Evolutionary conservation across 2,113 vertebrate species (phyloP), one percentile per base, ranked within the genome.

Genomic region (Nannobrachium achirus): DNA sequence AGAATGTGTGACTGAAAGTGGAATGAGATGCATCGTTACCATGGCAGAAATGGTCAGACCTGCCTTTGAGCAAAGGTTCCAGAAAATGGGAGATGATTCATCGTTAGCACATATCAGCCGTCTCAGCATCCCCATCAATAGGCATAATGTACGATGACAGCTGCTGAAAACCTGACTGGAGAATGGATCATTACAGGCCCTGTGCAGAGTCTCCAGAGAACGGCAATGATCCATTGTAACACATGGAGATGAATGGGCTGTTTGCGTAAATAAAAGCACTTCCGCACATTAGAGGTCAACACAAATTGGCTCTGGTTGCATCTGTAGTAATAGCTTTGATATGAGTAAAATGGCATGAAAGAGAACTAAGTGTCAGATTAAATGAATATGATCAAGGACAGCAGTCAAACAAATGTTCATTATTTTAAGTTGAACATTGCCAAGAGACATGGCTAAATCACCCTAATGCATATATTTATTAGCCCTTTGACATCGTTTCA

Each of bases 121-220:
- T 33, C 66, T 63, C 41, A 64, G 44, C 75, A 50, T 72, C 68
- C 78, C 70, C 55, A 63, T 83, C 76, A 79, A 71, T n/a, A 44
- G 55, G 56, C 62, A 64, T 81, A 69, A 86, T 79, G 40, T 69
- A 52, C 15, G 5, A 44, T 78, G 83, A 85, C 81, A 75, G 66
- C 38, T 50, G 72, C 48, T 4, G 56, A 77, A 78, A 76, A 77
- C 69, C 71, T 63, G 75, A 71, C 69, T 52, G 61, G 72, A 70
- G 78, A 75, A 86, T 55, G 57, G 63, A 79, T 82, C 67, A 79
- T 85, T 78, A 50, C 41, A 44, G 71, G 66, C 62, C 48, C 41
- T n/a, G 51, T 18, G 42, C 46, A 48, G 8, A 3, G 63, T 75
- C 76, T 78, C 18, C 0, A 15, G 59, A 68, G 63, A 78, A 41